phyloP scores from a whole-genome alignment of 2,797 vertebrate genomes.

The Nasua narica region DNA sequence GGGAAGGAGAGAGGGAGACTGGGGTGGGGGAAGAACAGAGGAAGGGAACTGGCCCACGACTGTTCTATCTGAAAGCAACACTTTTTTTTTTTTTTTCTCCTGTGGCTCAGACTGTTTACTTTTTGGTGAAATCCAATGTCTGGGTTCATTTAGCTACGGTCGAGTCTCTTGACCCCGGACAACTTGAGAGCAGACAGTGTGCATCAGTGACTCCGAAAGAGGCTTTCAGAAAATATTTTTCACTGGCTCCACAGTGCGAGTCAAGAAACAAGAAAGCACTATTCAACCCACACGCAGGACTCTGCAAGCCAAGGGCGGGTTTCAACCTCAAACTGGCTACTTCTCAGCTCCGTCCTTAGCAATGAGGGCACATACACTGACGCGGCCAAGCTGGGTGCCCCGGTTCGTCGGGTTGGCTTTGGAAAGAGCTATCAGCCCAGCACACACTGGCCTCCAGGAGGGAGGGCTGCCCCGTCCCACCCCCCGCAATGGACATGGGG shows the following conservation, averaged over 20 bases:
- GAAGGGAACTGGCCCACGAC: too few species aligned
- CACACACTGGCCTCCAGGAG: background rate
- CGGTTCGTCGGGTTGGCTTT: too few species aligned
- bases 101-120: background rate
- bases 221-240: background rate
- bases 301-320: background rate
- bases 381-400: rapidly evolving
- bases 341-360: background rate
- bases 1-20: background rate
- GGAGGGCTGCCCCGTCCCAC: too few species aligned
- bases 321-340: background rate
- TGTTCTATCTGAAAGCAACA: background rate
- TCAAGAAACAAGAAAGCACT: background rate
- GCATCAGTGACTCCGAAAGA: background rate
- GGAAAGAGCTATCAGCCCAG: background rate
- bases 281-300: background rate
- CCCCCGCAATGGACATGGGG: rapidly evolving
- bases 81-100: background rate
- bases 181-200: background rate
- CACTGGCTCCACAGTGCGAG: background rate
- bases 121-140: background rate
- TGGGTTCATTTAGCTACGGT: background rate
- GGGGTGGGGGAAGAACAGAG: too few species aligned
- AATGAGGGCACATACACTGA: background rate
- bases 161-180: background rate